Evolutionary conservation across 2,888 invertebrate species (phyloP), one percentile per base, ranked within the genome.

Genomic region (Stenchaetothrips biformis): DNA sequence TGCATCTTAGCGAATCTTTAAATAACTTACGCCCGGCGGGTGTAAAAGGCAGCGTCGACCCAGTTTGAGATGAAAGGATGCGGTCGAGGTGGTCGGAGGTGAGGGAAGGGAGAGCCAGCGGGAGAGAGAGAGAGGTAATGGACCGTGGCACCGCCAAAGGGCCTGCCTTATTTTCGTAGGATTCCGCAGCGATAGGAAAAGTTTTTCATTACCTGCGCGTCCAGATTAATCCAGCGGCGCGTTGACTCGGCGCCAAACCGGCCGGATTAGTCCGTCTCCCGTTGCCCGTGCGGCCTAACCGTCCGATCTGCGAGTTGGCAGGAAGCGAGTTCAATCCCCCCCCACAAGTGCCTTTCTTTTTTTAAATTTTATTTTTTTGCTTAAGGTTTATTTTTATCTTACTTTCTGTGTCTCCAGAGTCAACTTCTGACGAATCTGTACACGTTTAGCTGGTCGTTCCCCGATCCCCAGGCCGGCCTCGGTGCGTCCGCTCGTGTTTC

Each of bases 131-230:
- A 13, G n/a, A n/a, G n/a, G 25, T 74, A 11, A 25, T 25, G 7
- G 67, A 8, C 67, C 7, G 6, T 25, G 67, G n/a, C 53, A 53
- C 59, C 59, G 18, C 59, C 59, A 18, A n/a, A 16, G 53, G 11
- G 11, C 53, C 16, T 6, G 16, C 53, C 16, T 53, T 53, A 53
- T 18, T 53, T 53, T 53, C 16, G 53, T 9, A 18, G 13, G 13
- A 18, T 53, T 53, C 1, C 53, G 67, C n/a, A 7, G 67, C 25
- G 67, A 74, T 74, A 74, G 67, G 21, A 11, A 74, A 74, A 74
- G 67, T 74, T 74, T 74, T 74, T 74, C 67, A 74, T 74, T 74
- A 74, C 67, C 67, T 74, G 67, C 11, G 11, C 67, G 67, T 0
- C 9, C 18, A 59, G 59, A 59, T 59, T 59, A 59, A 59, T 59